Conservation (phyloP, 2,797 vertebrate species). For the Acipenser ruthenus region DNA sequence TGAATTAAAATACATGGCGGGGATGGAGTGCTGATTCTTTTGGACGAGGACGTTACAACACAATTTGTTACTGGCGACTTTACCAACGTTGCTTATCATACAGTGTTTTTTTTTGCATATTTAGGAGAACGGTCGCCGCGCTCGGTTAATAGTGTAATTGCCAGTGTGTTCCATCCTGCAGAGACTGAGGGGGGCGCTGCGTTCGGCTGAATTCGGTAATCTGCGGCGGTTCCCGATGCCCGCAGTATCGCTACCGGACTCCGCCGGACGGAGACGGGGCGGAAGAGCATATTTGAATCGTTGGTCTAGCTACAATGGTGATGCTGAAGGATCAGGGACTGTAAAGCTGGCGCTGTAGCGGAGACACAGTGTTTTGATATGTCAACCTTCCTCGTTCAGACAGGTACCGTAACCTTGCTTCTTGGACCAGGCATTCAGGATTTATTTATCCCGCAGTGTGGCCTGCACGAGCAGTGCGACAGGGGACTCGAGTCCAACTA, state of each 20-base stretch:
- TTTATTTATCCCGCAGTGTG: constrained; percentile 38
- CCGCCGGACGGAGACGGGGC: constrained; percentile 27
- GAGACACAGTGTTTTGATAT: constrained; percentile 25
- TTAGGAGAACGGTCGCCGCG: background rate
- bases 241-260: constrained; percentile 26
- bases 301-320: constrained; percentile 27
- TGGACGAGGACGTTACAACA: no score
- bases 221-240: constrained; percentile 12
- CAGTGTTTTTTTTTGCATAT: no score
- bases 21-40: no score
- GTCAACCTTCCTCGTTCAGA: constrained; percentile 22
- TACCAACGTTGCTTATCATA: no score
- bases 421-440: constrained; percentile 6
- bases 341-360: constrained; percentile 12
- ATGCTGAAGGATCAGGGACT: constrained; percentile 22
- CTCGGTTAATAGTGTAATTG: constrained; percentile 9
- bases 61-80: no score
- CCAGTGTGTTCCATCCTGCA: background rate
- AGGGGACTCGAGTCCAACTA: constrained; percentile 21
- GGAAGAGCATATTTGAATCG: constrained; percentile 18
- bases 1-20: no score
- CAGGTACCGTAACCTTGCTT: constrained; percentile 24
- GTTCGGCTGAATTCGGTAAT: constrained; percentile 12
- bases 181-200: constrained; percentile 15
- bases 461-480: constrained; percentile 29